A percentile compares a stretch with the other conserved stretches of the same genome.
These are phyloP conservation scores for Sylvicola cinctus DNA, from an alignment of 2,888 invertebrate species.

Conservation along the genomic window DNA sequence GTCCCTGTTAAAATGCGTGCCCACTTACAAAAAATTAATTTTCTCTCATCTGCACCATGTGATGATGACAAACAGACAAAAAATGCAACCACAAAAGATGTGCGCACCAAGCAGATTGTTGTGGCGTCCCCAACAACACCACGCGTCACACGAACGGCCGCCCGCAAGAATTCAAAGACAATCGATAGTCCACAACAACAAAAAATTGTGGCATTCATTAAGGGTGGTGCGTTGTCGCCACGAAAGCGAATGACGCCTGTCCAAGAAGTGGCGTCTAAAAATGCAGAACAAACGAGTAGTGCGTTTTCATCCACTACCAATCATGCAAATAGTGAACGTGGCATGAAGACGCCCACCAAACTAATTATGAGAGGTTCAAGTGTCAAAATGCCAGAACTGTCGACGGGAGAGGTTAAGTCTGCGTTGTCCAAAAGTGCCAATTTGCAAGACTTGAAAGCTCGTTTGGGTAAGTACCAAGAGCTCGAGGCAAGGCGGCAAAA, in stretches of 20 bases:
- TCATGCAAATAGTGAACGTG: constrained; percentile 13
- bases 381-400: constrained; percentile 8
- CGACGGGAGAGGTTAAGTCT: constrained; percentile 21
- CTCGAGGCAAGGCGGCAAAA: constrained; percentile 35
- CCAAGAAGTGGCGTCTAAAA: constrained; percentile 2
- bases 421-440: constrained; percentile 45
- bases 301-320: constrained; percentile 12
- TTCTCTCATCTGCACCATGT: not conserved
- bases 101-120: not conserved
- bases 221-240: constrained; percentile 22
- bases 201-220: constrained; percentile 18
- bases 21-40: too few species aligned
- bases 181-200: constrained; percentile 8
- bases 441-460: constrained; percentile 46
- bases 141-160: not conserved
- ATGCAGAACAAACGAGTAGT: constrained; percentile 1
- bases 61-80: not conserved
- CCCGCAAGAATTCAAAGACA: constrained; percentile 13
- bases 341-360: constrained; percentile 15
- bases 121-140: not conserved
- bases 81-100: not conserved
- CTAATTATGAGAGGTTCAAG: constrained; percentile 1
- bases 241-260: constrained; percentile 14
- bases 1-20: not conserved
- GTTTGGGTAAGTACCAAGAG: constrained; percentile 41